Evolutionary conservation across 2,113 vertebrate genomes (phyloP).

Genomic region (Trichechus manatus): DNA sequence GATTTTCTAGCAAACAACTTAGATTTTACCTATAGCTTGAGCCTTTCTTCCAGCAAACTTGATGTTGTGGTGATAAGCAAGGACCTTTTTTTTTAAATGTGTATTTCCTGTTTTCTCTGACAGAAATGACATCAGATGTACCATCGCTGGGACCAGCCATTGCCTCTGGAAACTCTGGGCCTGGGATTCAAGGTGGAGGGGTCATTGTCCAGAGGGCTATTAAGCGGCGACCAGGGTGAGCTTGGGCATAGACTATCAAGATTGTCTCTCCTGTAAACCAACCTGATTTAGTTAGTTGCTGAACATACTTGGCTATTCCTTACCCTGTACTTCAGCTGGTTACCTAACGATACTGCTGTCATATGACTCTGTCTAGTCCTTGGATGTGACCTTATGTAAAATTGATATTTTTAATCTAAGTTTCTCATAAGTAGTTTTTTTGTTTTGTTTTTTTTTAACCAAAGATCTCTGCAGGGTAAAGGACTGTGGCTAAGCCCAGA

Average conservation of each 20-base stretch:
- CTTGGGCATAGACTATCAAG: background rate
- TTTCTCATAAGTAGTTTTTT: background rate
- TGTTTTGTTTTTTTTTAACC: background rate
- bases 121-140: slow-evolving; percentile 94
- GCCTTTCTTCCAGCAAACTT: slow-evolving; percentile 14
- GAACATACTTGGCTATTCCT: background rate
- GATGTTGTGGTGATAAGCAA: slow-evolving; percentile 3
- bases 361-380: background rate
- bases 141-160: slow-evolving; percentile 89
- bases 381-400: slow-evolving; percentile 31
- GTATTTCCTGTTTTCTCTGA: slow-evolving; percentile 50
- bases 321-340: background rate
- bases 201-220: slow-evolving; percentile 89
- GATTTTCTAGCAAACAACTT: slow-evolving; percentile 24
- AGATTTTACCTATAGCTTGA: slow-evolving; percentile 17
- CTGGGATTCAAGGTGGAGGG: slow-evolving; percentile 84
- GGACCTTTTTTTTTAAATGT: background rate
- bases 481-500: background rate
- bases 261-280: background rate
- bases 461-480: slow-evolving; percentile 11
- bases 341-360: background rate
- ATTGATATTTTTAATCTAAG: background rate
- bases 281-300: slow-evolving; percentile 56
- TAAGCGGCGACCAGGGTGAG: slow-evolving; percentile 94
- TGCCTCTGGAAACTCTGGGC: slow-evolving; percentile 87